Base-by-base conservation (phyloP, 1,140 invertebrate genomes). In the Rhopalosiphum padi region DNA sequence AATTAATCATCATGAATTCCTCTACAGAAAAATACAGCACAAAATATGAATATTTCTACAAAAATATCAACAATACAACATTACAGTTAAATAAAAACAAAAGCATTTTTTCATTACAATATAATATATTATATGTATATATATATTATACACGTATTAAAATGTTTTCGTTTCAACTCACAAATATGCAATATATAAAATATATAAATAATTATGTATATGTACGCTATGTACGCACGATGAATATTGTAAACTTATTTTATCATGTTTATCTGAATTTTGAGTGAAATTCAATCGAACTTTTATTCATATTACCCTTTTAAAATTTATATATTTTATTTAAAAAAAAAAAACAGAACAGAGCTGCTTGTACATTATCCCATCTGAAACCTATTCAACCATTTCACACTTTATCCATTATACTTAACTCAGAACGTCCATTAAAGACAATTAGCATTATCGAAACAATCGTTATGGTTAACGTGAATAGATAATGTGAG, bases 281-380 rank as follows among this genome's bases (percentile, higher is more conserved):
- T 11, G 30, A 77, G n/a, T 15, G 60, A n/a, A 68, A 68, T 68
- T 11, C 60, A 11, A 15, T 68, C 23, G 30, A 35, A 77, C 60
- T 77, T 77, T n/a, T 77, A 77, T 77, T 77, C 60, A n/a, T 18
- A 77, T n/a, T 77, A 77, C 0, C 30, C 60, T 77, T 77, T 77
- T 77, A 77, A 77, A 77, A 77, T 77, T 1, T 77, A 77, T 77
- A n/a, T 77, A 77, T 77, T n/a, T 77, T n/a, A 77, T 77, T 68
- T 1, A n/a, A n/a, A 77, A n/a, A 51, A 51, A 2, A 51, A 51
- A 46, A 48, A 46, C 30, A 68, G n/a, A 68, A 68, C 0, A 60
- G n/a, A 68, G n/a, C 30, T 77, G 15, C 30, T 77, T 77, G 30
- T n/a, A 77, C 30, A n/a, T 77, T 77, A 77, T 77, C 30, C 30